These are phyloP conservation scores for Perccottus glenii DNA, from an alignment of 2,113 vertebrate species.

Conservation along the genomic window DNA sequence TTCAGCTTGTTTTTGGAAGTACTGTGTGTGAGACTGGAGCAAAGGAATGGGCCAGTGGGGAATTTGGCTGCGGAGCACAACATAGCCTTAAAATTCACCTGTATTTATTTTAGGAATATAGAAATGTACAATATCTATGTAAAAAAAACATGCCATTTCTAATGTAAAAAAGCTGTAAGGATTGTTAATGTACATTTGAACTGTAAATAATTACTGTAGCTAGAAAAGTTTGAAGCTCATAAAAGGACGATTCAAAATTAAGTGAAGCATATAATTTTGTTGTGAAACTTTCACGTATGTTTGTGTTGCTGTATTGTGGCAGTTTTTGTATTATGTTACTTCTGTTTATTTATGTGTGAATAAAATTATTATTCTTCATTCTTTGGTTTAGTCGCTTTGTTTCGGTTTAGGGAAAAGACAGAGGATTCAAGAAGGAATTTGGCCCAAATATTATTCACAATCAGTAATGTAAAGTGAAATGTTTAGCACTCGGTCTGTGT, in stretches of 20 bases:
- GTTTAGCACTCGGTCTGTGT: no score
- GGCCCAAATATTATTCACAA: no score
- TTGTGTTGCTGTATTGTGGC: conserved; percentile 58
- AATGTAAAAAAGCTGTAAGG: conserved; percentile 16
- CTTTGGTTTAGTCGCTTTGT: no score
- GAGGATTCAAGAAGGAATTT: no score
- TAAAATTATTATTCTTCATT: no score
- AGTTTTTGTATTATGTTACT: background rate
- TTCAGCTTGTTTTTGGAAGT: conserved; percentile 83
- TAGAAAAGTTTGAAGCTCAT: background rate
- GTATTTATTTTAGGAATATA: conserved; percentile 59
- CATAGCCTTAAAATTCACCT: conserved; percentile 70
- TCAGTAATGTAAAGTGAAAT: no score
- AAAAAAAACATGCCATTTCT: conserved; percentile 29
- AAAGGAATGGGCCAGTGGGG: conserved; percentile 35
- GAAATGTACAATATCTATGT: conserved; percentile 36
- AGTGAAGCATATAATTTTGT: background rate
- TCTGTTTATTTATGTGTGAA: background rate
- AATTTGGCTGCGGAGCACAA: conserved; percentile 67
- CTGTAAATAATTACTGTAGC: conserved; percentile 52
- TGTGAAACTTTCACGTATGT: conserved; percentile 14
- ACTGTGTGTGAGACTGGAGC: conserved; percentile 74
- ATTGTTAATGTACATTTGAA: conserved; percentile 18
- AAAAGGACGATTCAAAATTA: background rate
- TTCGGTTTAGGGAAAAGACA: no score